A percentile compares a stretch with the other conserved stretches of the same genome.
These are phyloP conservation scores for Aphrophora alni DNA, from an alignment of 2,888 invertebrate species.

Conservation along the genomic window DNA sequence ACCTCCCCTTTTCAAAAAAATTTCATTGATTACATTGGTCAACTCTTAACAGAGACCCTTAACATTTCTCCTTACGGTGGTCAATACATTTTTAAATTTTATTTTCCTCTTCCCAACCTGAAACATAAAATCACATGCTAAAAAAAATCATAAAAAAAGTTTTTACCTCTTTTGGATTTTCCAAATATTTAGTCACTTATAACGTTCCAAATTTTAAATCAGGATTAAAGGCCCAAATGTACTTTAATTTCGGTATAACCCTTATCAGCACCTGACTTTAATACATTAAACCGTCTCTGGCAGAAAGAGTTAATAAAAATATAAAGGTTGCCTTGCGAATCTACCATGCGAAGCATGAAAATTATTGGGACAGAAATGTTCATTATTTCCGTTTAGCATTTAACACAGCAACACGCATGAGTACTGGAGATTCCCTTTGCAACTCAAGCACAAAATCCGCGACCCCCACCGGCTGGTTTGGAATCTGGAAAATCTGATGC, in stretches of 20 bases:
- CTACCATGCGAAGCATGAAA: constrained; percentile 11
- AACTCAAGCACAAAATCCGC: no score
- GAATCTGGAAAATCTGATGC: no score
- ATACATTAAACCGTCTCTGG: constrained; percentile 14
- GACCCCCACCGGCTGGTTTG: no score
- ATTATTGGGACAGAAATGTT: constrained; percentile 20
- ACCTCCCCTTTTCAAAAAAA: background rate
- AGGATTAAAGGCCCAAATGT: background rate
- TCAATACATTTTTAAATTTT: constrained; percentile 28
- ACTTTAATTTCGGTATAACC: constrained; percentile 1
- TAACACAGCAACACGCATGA: constrained; percentile 10
- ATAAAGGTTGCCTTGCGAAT: constrained; percentile 19
- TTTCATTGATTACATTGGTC: constrained; percentile 16
- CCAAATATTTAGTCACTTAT: constrained; percentile 2
- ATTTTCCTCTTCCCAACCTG: no score
- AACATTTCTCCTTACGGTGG: background rate
- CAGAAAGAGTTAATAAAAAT: constrained; percentile 22
- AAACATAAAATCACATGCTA: background rate
- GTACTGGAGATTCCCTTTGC: background rate
- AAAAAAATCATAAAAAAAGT: background rate
- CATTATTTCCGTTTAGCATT: constrained; percentile 12
- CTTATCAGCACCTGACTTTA: constrained; percentile 16
- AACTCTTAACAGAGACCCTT: background rate
- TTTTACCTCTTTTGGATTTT: constrained; percentile 16
- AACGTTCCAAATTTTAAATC: constrained; percentile 1